These are phyloP conservation scores for Holacanthella duospinosa DNA, from an alignment of 2,888 invertebrate genomes.

Conservation along the genomic window DNA sequence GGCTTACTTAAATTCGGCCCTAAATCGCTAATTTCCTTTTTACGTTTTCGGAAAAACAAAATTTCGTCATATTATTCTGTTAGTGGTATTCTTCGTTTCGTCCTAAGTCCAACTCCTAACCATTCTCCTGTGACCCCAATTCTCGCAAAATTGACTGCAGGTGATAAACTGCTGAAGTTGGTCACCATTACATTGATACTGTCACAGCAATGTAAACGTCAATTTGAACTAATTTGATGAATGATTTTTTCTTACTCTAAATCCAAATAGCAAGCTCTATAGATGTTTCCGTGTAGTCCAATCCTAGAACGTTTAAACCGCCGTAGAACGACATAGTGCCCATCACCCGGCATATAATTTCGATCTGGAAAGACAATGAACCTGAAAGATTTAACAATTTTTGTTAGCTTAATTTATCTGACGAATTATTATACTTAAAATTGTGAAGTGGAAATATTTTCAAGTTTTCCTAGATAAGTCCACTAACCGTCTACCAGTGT, in stretches of 20 bases:
- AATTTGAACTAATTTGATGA: background rate
- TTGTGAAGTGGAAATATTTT: too few relatives aligned
- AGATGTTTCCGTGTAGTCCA: background rate
- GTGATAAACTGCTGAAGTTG: conserved; percentile 4
- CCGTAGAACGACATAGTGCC: conserved; percentile 20
- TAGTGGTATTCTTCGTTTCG: background rate
- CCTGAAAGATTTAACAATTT: too few relatives aligned
- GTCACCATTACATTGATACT: conserved; percentile 8
- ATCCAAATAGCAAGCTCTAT: conserved; percentile 9
- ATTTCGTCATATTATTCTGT: background rate
- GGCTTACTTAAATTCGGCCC: too few relatives aligned
- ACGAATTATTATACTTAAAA: too few relatives aligned
- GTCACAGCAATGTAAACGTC: background rate
- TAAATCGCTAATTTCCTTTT: too few relatives aligned
- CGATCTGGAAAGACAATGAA: conserved; percentile 20
- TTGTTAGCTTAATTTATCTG: too few relatives aligned
- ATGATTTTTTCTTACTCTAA: conserved; percentile 3
- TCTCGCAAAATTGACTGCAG: background rate
- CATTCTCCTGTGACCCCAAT: background rate
- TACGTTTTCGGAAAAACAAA: background rate
- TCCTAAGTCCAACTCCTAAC: background rate
- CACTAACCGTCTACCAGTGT: conserved; percentile 13
- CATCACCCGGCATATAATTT: conserved; percentile 17
- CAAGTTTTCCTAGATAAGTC: too few relatives aligned
- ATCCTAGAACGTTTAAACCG: background rate